A percentile compares a stretch with the other conserved stretches of the same genome.
These are phyloP conservation scores for Paramormyrops hopkinsi DNA, from an alignment of 2,797 vertebrate species.

Conservation along the genomic window DNA sequence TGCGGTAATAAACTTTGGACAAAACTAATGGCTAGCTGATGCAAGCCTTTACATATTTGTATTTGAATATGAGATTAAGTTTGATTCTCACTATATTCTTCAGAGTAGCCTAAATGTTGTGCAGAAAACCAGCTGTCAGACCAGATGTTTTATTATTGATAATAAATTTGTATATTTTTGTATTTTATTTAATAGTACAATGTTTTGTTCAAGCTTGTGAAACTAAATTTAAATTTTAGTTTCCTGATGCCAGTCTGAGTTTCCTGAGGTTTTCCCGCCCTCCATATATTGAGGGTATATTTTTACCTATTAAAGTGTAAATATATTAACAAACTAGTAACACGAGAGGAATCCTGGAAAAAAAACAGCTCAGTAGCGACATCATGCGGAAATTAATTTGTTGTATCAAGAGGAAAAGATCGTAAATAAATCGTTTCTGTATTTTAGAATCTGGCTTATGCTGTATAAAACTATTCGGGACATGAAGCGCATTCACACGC, in stretches of 20 bases:
- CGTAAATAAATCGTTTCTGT: not conserved
- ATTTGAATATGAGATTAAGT: not conserved
- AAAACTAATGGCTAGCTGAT: not conserved
- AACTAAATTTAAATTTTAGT: not conserved
- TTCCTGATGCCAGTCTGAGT: not conserved
- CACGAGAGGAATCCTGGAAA: not conserved
- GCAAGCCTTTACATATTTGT: not conserved
- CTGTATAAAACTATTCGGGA: not conserved
- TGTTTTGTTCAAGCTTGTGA: not conserved
- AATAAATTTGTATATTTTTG: not conserved
- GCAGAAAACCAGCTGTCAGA: not conserved
- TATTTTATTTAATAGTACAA: not conserved
- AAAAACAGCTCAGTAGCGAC: not conserved
- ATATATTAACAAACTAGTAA: not conserved
- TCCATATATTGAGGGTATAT: not conserved
- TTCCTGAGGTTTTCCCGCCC: not conserved
- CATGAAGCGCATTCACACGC: not conserved
- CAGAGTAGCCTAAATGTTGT: not conserved
- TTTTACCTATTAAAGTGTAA: not conserved
- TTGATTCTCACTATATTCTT: not conserved
- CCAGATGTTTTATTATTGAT: not conserved
- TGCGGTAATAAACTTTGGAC: not conserved
- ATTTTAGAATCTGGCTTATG: not conserved
- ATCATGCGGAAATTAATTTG: not conserved
- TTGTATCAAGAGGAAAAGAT: not conserved